Evolutionary conservation across 1,140 invertebrate genomes (phyloP), one percentile per base, ranked within the genome.

Genomic region (Drosophila santomea): DNA sequence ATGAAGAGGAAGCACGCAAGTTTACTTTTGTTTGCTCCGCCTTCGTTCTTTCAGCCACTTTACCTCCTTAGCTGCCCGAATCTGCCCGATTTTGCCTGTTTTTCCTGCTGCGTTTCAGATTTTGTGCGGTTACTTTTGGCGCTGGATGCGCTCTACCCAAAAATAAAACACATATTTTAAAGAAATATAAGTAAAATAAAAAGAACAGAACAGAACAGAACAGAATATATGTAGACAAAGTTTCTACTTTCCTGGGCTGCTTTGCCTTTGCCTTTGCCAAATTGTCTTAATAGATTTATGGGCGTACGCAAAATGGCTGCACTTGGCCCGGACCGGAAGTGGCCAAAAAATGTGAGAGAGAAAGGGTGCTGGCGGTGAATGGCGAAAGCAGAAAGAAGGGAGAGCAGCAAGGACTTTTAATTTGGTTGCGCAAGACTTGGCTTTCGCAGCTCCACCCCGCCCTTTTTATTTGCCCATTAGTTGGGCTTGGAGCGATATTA

Each of bases 201-300:
- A 45, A 45, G 15, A 45, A 20, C 3, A 20, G 15, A 3, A 15
- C 36, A 11, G 52, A 61, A 17, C 7, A 5, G 11, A 63, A 56
- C 20, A 44, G 28, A 63, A 68, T 75, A 54, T 28, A 68, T 75
- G 48, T 28, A 64, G 60, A 41, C 63, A 69, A 69, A 71, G 52
- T 71, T 71, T 71, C 50, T 20, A 45, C 39, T 15, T 48, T 69
- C 50, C 67, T 45, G 63, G 41, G 41, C 50, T 63, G 59, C 47
- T 36, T 57, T 66, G 71, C 62, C 57, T 76, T 59, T 25, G 44
- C 54, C 48, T 73, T 63, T 86, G 83, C 83, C 83, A 86, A 86
- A 86, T 86, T 86, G 83, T 88, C 84, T 80, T 86, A 86, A 86
- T 86, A 83, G 83, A 86, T 86, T 86, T 83, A 86, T 86, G 84